Conservation (phyloP, 1,140 invertebrate species). For the Penaeus chinensis region DNA sequence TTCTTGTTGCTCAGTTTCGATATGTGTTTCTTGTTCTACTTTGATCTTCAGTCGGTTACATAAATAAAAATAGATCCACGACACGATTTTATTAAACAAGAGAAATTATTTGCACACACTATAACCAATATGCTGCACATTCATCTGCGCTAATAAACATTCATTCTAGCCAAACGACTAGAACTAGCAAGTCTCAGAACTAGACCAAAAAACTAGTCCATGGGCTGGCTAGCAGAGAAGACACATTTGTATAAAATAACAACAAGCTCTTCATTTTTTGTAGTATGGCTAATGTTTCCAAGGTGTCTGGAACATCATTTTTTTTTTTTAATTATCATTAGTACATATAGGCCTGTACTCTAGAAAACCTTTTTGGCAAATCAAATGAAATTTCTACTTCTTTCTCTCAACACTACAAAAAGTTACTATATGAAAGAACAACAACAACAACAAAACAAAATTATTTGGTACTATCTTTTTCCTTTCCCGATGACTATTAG, state of each 20-base stretch:
- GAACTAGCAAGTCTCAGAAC: constrained; percentile 40
- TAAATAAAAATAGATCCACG: constrained; percentile 8
- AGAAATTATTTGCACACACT: constrained; percentile 49
- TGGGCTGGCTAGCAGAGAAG: constrained; percentile 39
- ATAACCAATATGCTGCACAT: constrained; percentile 14
- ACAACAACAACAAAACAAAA: too few species aligned
- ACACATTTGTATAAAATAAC: constrained; percentile 46
- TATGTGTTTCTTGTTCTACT: neutral
- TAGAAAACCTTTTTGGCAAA: too few species aligned
- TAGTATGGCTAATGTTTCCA: constrained; percentile 42
- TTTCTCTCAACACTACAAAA: too few species aligned
- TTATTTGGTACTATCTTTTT: too few species aligned
- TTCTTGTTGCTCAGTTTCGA: neutral
- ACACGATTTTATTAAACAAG: constrained; percentile 46
- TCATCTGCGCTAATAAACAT: constrained; percentile 28
- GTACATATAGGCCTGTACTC: too few species aligned
- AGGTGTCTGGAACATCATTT: neutral
- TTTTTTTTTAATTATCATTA: too few species aligned
- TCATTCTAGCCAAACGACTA: constrained; percentile 36
- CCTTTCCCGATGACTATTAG: too few species aligned
- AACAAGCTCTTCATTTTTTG: constrained; percentile 46
- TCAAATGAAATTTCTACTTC: too few species aligned
- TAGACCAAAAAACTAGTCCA: constrained; percentile 40
- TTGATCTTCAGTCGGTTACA: neutral
- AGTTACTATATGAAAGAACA: too few species aligned